Evolutionary conservation across 2,888 invertebrate species (phyloP), one percentile per base, ranked within the genome.

Genomic region (Euclidia mi): DNA sequence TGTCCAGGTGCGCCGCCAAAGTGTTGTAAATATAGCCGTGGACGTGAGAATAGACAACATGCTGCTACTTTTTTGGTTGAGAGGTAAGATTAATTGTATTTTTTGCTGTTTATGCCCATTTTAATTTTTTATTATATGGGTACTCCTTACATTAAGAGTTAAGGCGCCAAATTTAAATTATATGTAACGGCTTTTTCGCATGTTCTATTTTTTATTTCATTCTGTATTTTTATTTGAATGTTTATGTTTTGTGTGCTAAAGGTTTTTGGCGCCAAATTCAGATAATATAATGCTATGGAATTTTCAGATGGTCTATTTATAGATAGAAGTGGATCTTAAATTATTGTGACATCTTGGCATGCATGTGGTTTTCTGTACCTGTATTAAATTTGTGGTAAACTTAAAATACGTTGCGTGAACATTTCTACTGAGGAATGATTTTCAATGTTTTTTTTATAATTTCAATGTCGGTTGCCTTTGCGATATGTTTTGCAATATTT

Each of bases 1-100:
- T 66, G 58, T 56, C 32, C 82, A 90, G 90, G 89, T 89, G 89
- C 89, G 89, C 81, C 75, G 87, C 84, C 82, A 62, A 44, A 57
- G 64, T 65, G 67, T 58, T 71, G 55, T 59, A 58, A 85, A 73
- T 73, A 85, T 88, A 80, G 82, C 78, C 56, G 76, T 65, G 48
- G 67, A 76, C 74, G 84, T 82, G 82, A 71, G 75, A 80, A 78
- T 65, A 62, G 56, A 52, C 72, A 78, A 69, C 62, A 81, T 79
- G 82, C 46, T 66, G 44, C 53, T 65, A 55, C 49, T 72, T 72
- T 85, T 84, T 79, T 65, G 42, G 43, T 59, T 79, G 76, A 62
- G 55, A 83, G 88, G 89, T 89, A 81, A 84, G 85, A 76, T 81
- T 78, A 72, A 77, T 70, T 12, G 25, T 51, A 66, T 69, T 63